These are phyloP conservation scores for Nymphicus hollandicus DNA, from an alignment of 2,113 vertebrate genomes.

Conservation along the genomic window DNA sequence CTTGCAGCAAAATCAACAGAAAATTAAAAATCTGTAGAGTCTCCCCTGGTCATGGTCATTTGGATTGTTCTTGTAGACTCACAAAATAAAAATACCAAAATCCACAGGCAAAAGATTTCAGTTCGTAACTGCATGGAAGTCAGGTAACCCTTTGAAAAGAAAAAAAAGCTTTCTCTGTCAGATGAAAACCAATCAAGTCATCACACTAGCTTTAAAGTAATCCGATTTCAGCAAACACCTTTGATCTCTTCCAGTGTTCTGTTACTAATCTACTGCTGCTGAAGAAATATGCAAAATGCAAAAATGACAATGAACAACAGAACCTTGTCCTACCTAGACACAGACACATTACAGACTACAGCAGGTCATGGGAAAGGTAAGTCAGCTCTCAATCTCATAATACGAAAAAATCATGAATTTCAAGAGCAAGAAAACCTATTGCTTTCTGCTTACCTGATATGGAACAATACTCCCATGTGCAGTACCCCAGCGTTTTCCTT, in stretches of 20 bases:
- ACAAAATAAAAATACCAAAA: neutral
- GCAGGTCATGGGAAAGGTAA: neutral
- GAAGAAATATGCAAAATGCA: slow-evolving; percentile 41
- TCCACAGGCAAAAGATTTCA: neutral
- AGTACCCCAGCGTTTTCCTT: slow-evolving; percentile 83
- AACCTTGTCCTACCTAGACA: slow-evolving; percentile 27
- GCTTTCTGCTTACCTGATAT: slow-evolving; percentile 78
- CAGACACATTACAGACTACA: neutral
- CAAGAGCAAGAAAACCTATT: neutral
- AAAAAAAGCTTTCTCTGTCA: neutral
- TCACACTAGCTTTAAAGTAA: slow-evolving; percentile 21
- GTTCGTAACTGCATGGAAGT: neutral
- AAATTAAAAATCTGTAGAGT: neutral
- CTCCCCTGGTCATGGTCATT: neutral
- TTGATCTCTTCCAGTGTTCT: slow-evolving; percentile 63
- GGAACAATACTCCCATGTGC: slow-evolving; percentile 88
- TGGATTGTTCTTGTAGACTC: neutral
- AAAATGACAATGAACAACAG: slow-evolving; percentile 54
- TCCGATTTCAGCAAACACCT: slow-evolving; percentile 55
- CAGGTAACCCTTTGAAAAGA: neutral
- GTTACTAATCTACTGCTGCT: slow-evolving; percentile 54
- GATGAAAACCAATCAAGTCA: slow-evolving; percentile 1
- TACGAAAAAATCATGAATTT: neutral
- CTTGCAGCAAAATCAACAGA: neutral
- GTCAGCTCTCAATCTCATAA: neutral